Base-by-base conservation (phyloP, 1,140 invertebrate species). In the Drosophila watanabei region DNA sequence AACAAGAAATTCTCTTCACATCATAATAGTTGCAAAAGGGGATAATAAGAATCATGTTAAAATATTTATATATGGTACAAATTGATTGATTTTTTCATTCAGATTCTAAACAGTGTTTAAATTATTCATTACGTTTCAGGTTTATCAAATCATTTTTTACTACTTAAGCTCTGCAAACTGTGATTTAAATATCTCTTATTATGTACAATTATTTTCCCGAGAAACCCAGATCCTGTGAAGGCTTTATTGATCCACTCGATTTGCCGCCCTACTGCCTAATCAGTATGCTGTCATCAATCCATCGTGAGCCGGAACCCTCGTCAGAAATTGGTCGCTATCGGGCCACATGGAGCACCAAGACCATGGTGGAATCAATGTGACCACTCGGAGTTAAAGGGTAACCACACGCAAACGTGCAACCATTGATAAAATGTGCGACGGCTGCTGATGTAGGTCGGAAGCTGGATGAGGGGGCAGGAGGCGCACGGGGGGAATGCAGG, bases 371-470 rank as follows among this genome's bases (percentile, higher is more conserved):
- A 41, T 51, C 68, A 28, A 71, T 46, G 41, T 13, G 32, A 52
- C 69, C 71, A 61, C 46, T 14, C 39, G 24, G 18, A 48, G 39
- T 32, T 39, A 51, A 64, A 75, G 72, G 71, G 72, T 75, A 75
- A 49, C 71, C 71, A 35, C 24, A 75, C 75, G 62, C 54, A 71
- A 82, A 72, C 75, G 66, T 82, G 70, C 60, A 59, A 52, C 78
- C 62, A 61, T 71, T 85, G 81, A 80, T 84, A 76, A 84, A 84
- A 80, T 80, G 81, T 70, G 82, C 52, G 62, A 72, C 43, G 57
- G 71, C 48, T 86, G 82, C 80, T 82, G 83, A 82, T 80, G 83
- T 80, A 75, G 72, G 78, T 89, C 57, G 69, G 10, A 60, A 28
- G 52, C 65, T 46, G 75, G 10, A 18, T 39, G 28, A 16, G 16